Base-by-base conservation (phyloP, 2,797 vertebrate genomes). In the Pristis pectinata region DNA sequence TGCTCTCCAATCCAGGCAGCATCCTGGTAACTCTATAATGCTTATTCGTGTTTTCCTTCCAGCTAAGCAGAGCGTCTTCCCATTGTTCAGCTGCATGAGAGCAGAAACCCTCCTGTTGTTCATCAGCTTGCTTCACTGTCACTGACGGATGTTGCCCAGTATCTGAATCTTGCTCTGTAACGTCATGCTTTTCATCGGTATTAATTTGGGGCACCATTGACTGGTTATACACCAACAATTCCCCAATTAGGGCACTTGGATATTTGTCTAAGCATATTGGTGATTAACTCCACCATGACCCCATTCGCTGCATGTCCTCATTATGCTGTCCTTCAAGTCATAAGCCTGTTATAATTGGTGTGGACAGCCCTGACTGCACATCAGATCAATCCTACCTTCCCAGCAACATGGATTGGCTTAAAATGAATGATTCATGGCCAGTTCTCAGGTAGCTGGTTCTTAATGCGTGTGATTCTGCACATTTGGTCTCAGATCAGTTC, bases 351-450 rank as follows among this genome's bases (percentile, higher is more conserved):
- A 64, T 61, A n/a, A 89, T 89, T 64, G 85, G 59, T 8, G 19
- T n/a, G 34, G 56, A 37, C 19, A 61, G 85, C 85, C 85, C 19
- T 19, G 85, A 89, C 59, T 64, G 85, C 85, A 89, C 56, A 61
- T 85, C 34, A 89, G 34, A 64, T 64, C 85, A 89, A 61, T 64
- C 34, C 56, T 61, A 89, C n/a, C 85, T 89, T 89, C 53, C 53
- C n/a, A 19, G 30, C 56, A 37, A 34, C 56, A 61, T 19, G 56
- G 85, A 64, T 64, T n/a, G 59, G 56, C 15, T 89, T 89, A 64
- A 89, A 61, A 64, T 89, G 85, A 89, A 89, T 61, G 85, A 89
- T 89, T 89, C 85, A 89, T 37, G 56, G 19, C 56, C 59, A 37
- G 11, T 61, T 61, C 11, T 56, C n/a, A 0, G 53, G 53, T 61